Conservation (phyloP, 2,797 vertebrate species). For the Phrynocephalus forsythii region DNA sequence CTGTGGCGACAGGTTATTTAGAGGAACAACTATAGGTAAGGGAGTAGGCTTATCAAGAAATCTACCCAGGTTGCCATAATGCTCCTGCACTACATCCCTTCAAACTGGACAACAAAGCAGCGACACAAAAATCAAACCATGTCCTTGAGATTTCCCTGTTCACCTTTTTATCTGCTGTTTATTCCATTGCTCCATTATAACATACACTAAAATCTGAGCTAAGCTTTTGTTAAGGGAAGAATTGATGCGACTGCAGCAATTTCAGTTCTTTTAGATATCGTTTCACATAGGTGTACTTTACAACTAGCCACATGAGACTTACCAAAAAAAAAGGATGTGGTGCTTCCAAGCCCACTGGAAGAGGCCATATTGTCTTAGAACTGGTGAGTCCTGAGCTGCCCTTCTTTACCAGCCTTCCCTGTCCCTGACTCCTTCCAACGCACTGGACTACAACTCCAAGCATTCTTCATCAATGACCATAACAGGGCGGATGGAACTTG, state of each 20-base stretch:
- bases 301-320: not conserved
- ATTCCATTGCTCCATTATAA: no score
- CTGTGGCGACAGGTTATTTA: not conserved
- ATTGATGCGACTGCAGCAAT: no score
- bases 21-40: not conserved
- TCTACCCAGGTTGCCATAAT: not conserved
- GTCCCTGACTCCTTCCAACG: not conserved
- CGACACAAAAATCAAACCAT: not conserved
- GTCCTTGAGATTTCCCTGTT: not conserved
- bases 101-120: not conserved
- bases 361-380: no score
- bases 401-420: not conserved
- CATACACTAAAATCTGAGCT: not conserved
- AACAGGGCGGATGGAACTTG: no score
- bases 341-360: not conserved
- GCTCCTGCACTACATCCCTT: not conserved
- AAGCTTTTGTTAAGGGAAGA: not conserved
- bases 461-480: not conserved
- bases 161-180: not conserved
- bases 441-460: not conserved
- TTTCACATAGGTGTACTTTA: no score
- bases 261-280: no score
- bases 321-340: no score
- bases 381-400: not conserved
- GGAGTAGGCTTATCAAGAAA: not conserved